Evolutionary conservation across 2,888 invertebrate genomes (phyloP), one percentile per base, ranked within the genome.

Genomic region (Desoria tigrina): DNA sequence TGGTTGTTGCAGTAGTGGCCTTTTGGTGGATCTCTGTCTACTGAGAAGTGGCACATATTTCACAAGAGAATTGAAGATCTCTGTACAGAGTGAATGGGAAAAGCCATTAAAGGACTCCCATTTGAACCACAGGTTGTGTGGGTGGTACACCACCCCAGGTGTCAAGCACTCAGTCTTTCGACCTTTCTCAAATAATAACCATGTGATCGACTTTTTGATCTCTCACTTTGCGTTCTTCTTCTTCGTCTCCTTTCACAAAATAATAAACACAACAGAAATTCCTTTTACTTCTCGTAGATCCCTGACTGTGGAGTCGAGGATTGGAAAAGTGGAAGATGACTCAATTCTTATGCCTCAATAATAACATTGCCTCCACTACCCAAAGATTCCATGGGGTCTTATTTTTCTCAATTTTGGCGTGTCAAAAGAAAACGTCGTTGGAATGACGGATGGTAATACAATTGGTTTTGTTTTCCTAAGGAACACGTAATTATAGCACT

Each of bases 51-150:
- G 59, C 61, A 62, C 69, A 72, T 70, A 68, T 72, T 70, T 70
- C 72, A 72, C 61, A 56, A 45, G 59, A 66, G 68, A 72, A 51
- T 72, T 61, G 62, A 65, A 72, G 73, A 68, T 66, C 72, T 72
- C 67, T 70, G 16, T 16, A 72, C 69, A 68, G 68, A 54, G 67
- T 67, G 66, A 71, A 71, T 69, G 66, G 69, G 71, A 68, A 64
- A 63, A 67, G 65, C 65, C 71, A 69, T 73, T 73, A 67, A 70
- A 71, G 69, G 71, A 71, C 66, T 68, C 73, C 69, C 68, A 71
- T 53, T 53, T 55, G 65, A 68, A 68, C 68, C 68, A 65, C 68
- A 68, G 65, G 65, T 68, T 68, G 68, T 68, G 68, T 68, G 58
- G 58, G 58, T 58, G 58, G 58, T 42, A 39, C 37, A 39, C 42